Percentiles rank a stretch among this genome's conserved stretches.
These are phyloP conservation scores for Agriopis marginaria DNA, from an alignment of 2,888 invertebrate species.

Conservation along the genomic window DNA sequence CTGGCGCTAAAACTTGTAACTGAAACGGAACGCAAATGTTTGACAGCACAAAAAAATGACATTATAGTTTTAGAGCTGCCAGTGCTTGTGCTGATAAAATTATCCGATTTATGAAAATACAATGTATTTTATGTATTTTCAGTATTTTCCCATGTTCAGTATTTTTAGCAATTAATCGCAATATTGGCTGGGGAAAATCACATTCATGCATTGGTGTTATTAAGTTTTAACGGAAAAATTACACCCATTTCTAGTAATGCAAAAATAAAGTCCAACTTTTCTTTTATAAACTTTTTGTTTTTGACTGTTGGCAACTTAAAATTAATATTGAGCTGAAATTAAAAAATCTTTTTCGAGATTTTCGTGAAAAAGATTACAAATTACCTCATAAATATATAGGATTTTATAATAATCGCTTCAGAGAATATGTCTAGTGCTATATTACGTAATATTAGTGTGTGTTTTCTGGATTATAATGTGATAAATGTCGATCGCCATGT, in stretches of 20 bases:
- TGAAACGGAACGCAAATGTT: not conserved
- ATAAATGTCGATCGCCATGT: conserved; percentile 29
- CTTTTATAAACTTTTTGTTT: not conserved
- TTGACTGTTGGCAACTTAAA: not conserved
- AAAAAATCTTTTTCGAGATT: not conserved
- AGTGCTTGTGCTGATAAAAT: no score
- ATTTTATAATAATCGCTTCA: not conserved
- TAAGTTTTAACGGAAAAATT: no score
- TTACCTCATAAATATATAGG: conserved; percentile 1
- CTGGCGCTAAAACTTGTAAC: not conserved
- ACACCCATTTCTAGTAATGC: no score
- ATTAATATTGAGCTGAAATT: not conserved
- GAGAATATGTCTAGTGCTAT: not conserved
- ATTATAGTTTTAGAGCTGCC: no score
- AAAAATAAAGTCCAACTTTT: no score
- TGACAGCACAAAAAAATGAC: not conserved
- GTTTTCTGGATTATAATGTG: conserved; percentile 8
- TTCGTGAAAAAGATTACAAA: conserved; percentile 12
- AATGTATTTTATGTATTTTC: no score
- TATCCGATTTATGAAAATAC: no score
- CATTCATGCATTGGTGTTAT: no score
- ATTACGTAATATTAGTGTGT: conserved; percentile 5
- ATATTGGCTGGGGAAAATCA: no score
- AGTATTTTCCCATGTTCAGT: no score
- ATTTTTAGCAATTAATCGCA: no score